Base-by-base conservation (phyloP, 2,797 vertebrate species). In the Neosilurus mollespiculum region DNA sequence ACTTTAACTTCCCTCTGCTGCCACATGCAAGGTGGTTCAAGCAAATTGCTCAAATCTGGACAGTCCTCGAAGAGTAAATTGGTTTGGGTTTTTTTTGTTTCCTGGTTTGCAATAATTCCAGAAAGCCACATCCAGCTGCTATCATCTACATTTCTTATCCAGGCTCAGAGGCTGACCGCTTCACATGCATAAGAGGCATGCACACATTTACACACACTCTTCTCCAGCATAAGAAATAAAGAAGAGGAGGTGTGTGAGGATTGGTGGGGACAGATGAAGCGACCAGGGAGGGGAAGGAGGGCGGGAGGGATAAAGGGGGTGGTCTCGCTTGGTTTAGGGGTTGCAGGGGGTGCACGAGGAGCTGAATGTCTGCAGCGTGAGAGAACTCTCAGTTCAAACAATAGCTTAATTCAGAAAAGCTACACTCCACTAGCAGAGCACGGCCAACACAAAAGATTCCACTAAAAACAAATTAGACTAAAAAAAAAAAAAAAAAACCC, bases 331-430 rank as follows among this genome's bases (percentile, higher is more conserved):
- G 37, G 71, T 58, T 84, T 76, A 66, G 66, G 83, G 78, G 78
- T 53, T 73, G 89, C 86, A 87, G 87, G 92, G 89, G 82, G 88
- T 73, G 86, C 30, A 24, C 53, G 62, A 89, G 75, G 79, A 83
- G 76, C 82, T 78, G 83, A 87, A 83, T 89, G 87, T 92, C 89
- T 84, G 90, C 93, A 84, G 94, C 91, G 91, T 92, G 94, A 90
- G 92, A 93, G 87, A 92, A 87, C 80, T 90, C 79, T 87, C 92
- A 87, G 90, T 90, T 92, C 93, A 93, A 93, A 95, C 95, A 95
- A 96, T 94, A 94, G 94, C 92, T 91, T 92, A 87, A 94, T 93
- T 94, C 92, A 94, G 93, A 89, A 26, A 84, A 86, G 91, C 88
- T 91, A 93, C 88, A 92, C 93, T 93, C 87, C 88, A 92, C 91